Percentiles rank a stretch among this genome's conserved stretches.
phyloP scores from a whole-genome alignment of 2,888 invertebrate genomes.

The Calameuta pallipes region DNA sequence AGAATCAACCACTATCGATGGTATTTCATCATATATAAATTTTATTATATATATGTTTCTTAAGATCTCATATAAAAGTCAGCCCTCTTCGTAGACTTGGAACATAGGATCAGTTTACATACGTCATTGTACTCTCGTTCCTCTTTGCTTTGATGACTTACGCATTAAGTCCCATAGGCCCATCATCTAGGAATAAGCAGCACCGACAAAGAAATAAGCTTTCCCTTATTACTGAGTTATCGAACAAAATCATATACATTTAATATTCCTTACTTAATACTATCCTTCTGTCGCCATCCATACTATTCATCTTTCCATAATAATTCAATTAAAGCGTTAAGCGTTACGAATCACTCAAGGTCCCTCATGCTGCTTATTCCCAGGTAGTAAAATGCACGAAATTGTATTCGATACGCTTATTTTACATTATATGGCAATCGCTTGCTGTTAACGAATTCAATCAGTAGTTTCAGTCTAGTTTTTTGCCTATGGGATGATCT shows the following conservation, averaged over 20 bases:
- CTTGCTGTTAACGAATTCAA: not conserved
- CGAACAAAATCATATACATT: too few relatives aligned
- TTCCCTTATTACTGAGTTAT: too few relatives aligned
- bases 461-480: not conserved
- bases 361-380: not conserved
- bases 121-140: constrained; percentile 41
- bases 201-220: too few relatives aligned
- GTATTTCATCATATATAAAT: constrained; percentile 43
- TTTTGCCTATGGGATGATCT: not conserved
- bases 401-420: not conserved
- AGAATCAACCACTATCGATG: constrained; percentile 62
- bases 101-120: constrained; percentile 58
- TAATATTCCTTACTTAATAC: too few relatives aligned
- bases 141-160: constrained; percentile 41
- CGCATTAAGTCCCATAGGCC: not conserved
- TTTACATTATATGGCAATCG: not conserved
- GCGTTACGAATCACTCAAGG: too few relatives aligned
- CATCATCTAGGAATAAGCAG: constrained; percentile 33
- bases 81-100: constrained; percentile 50
- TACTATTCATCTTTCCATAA: too few relatives aligned
- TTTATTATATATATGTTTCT: constrained; percentile 27
- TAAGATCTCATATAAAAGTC: constrained; percentile 17
- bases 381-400: not conserved
- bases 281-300: too few relatives aligned
- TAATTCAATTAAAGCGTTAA: too few relatives aligned